These are phyloP conservation scores for Myxocyprinus asiaticus DNA, from an alignment of 2,113 vertebrate genomes.

Conservation along the genomic window DNA sequence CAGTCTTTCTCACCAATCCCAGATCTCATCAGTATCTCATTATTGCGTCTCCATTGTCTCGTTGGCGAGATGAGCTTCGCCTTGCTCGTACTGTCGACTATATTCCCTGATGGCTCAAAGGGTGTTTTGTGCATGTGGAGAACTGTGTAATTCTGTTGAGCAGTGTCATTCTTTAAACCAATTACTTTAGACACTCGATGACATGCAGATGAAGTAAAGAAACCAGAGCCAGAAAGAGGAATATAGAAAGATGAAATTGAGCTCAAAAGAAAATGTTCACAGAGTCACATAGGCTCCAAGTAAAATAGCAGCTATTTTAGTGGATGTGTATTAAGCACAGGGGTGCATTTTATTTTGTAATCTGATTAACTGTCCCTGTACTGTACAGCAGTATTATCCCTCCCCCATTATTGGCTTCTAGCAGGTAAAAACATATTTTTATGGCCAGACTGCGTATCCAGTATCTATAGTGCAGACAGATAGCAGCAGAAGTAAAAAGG, in stretches of 20 bases:
- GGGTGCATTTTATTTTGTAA: too few species aligned
- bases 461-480: too few species aligned
- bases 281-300: too few species aligned
- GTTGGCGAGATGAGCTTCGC: conserved; percentile 39
- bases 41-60: conserved; percentile 43
- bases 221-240: conserved; percentile 34
- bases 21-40: conserved; percentile 49
- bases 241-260: not conserved
- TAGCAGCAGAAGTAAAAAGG: too few species aligned
- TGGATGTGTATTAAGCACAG: too few species aligned
- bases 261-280: too few species aligned
- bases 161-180: conserved; percentile 48
- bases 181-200: conserved; percentile 39
- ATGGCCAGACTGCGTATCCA: too few species aligned
- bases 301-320: too few species aligned
- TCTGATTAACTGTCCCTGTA: too few species aligned
- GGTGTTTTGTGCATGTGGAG: conserved; percentile 16
- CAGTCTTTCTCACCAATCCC: conserved; percentile 33
- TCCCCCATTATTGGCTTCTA: too few species aligned
- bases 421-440: too few species aligned
- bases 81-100: conserved; percentile 18
- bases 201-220: conserved; percentile 36
- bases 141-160: conserved; percentile 31
- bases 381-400: too few species aligned
- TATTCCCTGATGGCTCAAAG: conserved; percentile 30